Percentiles rank a stretch among this genome's conserved stretches.
phyloP scores from a whole-genome alignment of 2,888 invertebrate genomes.

The Thera obeliscata region DNA sequence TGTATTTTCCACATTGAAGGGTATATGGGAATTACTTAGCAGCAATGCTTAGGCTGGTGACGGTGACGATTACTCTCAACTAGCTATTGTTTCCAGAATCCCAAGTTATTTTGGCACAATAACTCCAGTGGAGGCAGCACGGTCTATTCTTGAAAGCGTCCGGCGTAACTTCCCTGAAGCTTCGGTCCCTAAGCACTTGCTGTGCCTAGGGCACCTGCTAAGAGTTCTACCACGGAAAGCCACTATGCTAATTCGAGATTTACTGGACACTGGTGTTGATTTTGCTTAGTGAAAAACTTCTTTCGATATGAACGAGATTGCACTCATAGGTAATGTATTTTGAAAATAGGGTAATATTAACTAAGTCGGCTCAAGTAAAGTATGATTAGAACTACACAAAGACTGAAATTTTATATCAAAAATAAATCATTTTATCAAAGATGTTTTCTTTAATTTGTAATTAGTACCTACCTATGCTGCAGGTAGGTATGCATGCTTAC shows the following conservation, averaged over 20 bases:
- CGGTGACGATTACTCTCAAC: no score
- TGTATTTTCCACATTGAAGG: no score
- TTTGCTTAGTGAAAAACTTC: conserved; percentile 70
- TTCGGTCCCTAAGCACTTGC: conserved; percentile 85
- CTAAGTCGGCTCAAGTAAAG: background rate
- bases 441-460: no score
- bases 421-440: background rate
- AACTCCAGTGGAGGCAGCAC: conserved; percentile 83
- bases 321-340: background rate
- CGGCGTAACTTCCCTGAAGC: conserved; percentile 86
- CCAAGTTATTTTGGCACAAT: conserved; percentile 87
- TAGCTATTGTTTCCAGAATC: conserved; percentile 73
- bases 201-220: conserved; percentile 84
- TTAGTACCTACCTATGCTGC: no score
- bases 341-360: conserved; percentile 2
- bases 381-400: conserved; percentile 5
- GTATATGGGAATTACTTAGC: no score
- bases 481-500: no score
- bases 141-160: conserved; percentile 85
- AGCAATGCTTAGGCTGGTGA: no score
- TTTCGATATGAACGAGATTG: background rate
- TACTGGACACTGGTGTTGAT: conserved; percentile 87
- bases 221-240: conserved; percentile 85
- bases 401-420: conserved; percentile 18
- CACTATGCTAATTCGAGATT: conserved; percentile 84